Conservation (phyloP, 2,888 invertebrate species). For the Hylaea fasciaria region DNA sequence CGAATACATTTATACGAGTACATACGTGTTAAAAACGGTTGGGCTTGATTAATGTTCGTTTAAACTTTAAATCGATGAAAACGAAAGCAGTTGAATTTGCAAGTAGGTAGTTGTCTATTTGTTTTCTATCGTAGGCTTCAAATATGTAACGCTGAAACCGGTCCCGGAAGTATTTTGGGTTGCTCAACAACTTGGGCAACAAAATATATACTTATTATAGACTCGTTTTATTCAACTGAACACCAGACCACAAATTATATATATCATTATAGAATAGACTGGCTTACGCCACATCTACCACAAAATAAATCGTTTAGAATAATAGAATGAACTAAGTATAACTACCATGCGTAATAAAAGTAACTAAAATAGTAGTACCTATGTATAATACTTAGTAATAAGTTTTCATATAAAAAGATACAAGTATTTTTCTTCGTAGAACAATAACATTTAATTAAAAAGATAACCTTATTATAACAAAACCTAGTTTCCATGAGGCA, state of each 20-base stretch:
- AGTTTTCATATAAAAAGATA: too few species aligned
- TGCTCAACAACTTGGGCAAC: too few species aligned
- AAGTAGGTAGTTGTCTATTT: slow-evolving; percentile 7
- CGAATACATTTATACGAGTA: too few species aligned
- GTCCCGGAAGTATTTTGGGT: not conserved
- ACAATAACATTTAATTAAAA: too few species aligned
- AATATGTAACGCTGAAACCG: not conserved
- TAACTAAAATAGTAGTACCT: slow-evolving; percentile 6
- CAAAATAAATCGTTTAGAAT: not conserved
- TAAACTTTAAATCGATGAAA: not conserved
- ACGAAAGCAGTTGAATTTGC: slow-evolving; percentile 12
- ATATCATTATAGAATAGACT: not conserved
- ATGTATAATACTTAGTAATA: too few species aligned
- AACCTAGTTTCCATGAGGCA: too few species aligned
- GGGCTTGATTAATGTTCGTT: too few species aligned
- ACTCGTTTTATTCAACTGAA: too few species aligned
- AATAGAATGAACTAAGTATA: not conserved
- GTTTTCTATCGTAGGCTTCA: not conserved
- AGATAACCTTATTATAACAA: too few species aligned
- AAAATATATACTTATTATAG: too few species aligned
- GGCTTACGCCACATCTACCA: slow-evolving; percentile 12
- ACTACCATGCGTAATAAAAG: slow-evolving; percentile 1
- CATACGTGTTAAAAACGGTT: too few species aligned
- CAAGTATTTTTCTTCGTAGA: too few species aligned
- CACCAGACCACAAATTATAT: not conserved